Evolutionary conservation across 2,797 vertebrate genomes (phyloP).

Genomic region (Loris lydekkerianus): DNA sequence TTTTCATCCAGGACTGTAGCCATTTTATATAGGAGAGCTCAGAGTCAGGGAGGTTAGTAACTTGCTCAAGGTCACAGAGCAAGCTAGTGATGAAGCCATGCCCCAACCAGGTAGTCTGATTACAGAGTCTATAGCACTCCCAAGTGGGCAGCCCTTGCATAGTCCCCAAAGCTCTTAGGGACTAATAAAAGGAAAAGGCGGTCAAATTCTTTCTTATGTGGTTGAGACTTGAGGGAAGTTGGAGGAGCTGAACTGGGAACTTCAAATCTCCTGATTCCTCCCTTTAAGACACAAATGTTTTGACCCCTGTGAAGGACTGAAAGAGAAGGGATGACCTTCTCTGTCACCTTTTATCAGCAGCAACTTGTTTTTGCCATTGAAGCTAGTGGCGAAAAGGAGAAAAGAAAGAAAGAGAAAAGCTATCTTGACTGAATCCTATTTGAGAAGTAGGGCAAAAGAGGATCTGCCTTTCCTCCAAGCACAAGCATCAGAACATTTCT

Average conservation of each 20-base stretch:
- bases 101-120: neutral
- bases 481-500: conserved; percentile 29
- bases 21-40: conserved; percentile 5
- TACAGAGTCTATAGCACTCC: neutral
- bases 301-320: neutral
- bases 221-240: neutral
- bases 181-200: neutral
- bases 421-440: conserved; percentile 49
- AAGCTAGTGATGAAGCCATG: neutral
- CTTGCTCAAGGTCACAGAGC: neutral
- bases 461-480: conserved; percentile 41
- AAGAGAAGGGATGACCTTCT: conserved; percentile 4
- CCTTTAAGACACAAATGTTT: neutral
- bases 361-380: conserved; percentile 23
- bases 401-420: neutral
- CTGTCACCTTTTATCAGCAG: neutral
- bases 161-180: neutral
- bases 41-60: conserved; percentile 21
- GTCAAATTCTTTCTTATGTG: neutral
- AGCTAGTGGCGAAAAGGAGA: neutral
- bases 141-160: neutral
- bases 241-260: neutral
- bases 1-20: neutral
- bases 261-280: neutral
- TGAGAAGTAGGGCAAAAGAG: conserved; percentile 70